A percentile compares a stretch with the other conserved stretches of the same genome.
Evolutionary conservation across 1,140 invertebrate species (phyloP).

Genomic region (Zaprionus nigranus): DNA sequence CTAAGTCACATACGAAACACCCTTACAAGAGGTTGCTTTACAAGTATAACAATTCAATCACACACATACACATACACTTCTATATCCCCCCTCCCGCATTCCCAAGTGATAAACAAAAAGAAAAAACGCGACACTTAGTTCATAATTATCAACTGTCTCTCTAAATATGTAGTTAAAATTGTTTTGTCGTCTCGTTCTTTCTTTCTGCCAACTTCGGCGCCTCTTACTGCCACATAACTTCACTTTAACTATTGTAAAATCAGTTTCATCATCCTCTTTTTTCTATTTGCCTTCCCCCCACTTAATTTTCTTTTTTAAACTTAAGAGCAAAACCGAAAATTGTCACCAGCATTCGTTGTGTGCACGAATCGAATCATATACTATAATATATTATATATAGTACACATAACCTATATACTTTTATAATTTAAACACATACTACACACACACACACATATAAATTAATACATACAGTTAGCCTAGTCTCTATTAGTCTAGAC

Average conservation of each 20-base stretch:
- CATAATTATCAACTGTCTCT: neutral
- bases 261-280: neutral
- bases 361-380: slow-evolving; percentile 2
- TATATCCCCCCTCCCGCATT: neutral
- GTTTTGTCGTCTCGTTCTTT: neutral
- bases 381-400: neutral
- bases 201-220: neutral
- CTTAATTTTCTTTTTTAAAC: neutral
- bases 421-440: neutral
- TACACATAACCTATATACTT: slow-evolving; percentile 3
- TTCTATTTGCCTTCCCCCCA: neutral
- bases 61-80: neutral
- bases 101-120: slow-evolving; percentile 2
- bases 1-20: slow-evolving; percentile 12
- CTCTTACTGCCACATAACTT: neutral
- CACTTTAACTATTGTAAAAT: slow-evolving; percentile 6
- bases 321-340: neutral
- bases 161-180: neutral
- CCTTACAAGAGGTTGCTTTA: slow-evolving; percentile 3
- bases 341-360: slow-evolving; percentile 2
- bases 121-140: slow-evolving; percentile 6
- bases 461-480: slow-evolving; percentile 28
- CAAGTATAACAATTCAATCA: neutral
- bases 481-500: slow-evolving; percentile 39
- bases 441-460: neutral